These are phyloP conservation scores for Oreochromis aureus DNA, from an alignment of 2,113 vertebrate species.

Conservation along the genomic window DNA sequence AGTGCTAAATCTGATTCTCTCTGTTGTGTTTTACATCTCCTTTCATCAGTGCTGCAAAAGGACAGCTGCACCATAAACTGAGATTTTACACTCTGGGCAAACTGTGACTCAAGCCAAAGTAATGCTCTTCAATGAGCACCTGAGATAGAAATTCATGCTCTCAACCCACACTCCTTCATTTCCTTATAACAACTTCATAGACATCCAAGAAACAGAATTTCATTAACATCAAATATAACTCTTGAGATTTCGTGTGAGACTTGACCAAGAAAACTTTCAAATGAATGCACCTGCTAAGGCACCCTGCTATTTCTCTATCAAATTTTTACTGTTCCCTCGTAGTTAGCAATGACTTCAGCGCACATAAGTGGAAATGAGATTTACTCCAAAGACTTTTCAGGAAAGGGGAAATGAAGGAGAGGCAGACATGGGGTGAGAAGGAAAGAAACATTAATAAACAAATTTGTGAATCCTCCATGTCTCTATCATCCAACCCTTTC, in stretches of 20 bases:
- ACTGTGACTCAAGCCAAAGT: background rate
- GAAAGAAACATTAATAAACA: constrained; percentile 50
- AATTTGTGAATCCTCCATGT: constrained; percentile 29
- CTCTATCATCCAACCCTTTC: constrained; percentile 11
- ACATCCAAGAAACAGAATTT: constrained; percentile 1
- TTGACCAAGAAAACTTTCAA: constrained; percentile 21
- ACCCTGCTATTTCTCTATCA: constrained; percentile 17
- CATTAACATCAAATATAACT: constrained; percentile 10
- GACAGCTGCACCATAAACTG: constrained; percentile 34
- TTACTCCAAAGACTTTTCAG: background rate
- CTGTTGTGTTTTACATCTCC: constrained; percentile 28
- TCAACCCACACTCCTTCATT: background rate
- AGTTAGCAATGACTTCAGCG: background rate
- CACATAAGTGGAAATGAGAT: constrained; percentile 5
- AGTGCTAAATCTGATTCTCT: constrained; percentile 27
- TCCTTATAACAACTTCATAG: constrained; percentile 12
- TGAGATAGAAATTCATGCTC: constrained; percentile 17
- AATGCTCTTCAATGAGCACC: constrained; percentile 22
- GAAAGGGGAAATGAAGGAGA: background rate
- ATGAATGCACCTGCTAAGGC: constrained; percentile 8
- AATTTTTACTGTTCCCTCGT: background rate
- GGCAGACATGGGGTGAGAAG: background rate
- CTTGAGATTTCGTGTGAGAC: background rate
- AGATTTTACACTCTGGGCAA: constrained; percentile 11
- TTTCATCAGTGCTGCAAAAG: constrained; percentile 34